These are phyloP conservation scores for Microplitis demolitor DNA, from an alignment of 1,140 invertebrate genomes.

Conservation along the genomic window DNA sequence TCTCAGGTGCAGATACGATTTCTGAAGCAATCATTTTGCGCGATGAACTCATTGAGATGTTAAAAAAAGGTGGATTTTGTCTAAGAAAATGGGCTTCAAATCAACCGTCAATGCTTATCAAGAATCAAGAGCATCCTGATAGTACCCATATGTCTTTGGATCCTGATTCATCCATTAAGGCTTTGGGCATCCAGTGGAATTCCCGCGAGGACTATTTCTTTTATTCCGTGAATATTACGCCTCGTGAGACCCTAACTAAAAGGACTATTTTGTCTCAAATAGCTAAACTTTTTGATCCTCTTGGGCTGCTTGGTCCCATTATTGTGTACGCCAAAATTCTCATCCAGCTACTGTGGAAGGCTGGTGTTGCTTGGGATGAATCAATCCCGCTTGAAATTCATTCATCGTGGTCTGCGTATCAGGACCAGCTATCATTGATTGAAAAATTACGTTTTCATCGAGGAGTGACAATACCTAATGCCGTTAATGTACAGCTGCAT, in stretches of 20 bases:
- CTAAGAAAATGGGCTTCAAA: neutral
- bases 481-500: conserved; percentile 32
- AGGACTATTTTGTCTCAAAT: conserved; percentile 18
- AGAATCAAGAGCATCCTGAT: neutral
- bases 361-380: conserved; percentile 40
- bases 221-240: conserved; percentile 57
- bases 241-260: conserved; percentile 39
- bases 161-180: neutral
- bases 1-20: conserved; percentile 44
- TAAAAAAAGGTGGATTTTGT: conserved; percentile 12
- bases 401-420: conserved; percentile 32
- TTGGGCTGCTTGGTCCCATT: conserved; percentile 36
- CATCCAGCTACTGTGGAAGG: conserved; percentile 40
- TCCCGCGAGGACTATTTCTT: conserved; percentile 36
- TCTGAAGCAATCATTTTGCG: conserved; percentile 26
- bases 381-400: conserved; percentile 21
- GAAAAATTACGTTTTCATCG: conserved; percentile 6
- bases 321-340: conserved; percentile 41
- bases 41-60: conserved; percentile 29
- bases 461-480: neutral
- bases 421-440: conserved; percentile 9
- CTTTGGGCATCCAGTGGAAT: conserved; percentile 37
- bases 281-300: conserved; percentile 19
- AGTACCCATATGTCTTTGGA: neutral
- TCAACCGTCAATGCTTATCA: neutral